Evolutionary conservation across 2,113 vertebrate genomes (phyloP).

Genomic region (Gadus macrocephalus): DNA sequence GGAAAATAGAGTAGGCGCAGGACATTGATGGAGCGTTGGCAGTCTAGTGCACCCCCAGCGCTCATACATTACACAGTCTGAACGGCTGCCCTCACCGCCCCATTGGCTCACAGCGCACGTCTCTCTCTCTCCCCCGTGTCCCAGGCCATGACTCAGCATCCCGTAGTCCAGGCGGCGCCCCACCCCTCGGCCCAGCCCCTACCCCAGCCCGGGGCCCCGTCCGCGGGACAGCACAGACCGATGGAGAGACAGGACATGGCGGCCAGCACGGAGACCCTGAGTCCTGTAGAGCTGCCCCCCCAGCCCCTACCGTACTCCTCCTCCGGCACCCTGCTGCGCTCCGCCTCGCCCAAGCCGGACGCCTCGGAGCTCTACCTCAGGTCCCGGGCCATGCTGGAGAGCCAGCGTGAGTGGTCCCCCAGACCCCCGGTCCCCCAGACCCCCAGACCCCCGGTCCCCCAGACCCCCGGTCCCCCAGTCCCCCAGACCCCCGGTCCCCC

Average conservation of each 20-base stretch:
- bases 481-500: too few relatives aligned
- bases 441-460: too few relatives aligned
- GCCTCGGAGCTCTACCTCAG: conserved; percentile 94
- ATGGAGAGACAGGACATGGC: conserved; percentile 72
- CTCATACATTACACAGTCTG: background rate
- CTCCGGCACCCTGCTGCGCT: conserved; percentile 68
- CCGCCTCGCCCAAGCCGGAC: conserved; percentile 88
- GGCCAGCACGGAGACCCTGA: conserved; percentile 76
- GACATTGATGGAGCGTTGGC: too few relatives aligned
- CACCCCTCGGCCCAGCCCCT: background rate
- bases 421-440: too few relatives aligned
- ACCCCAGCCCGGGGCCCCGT: conserved; percentile 24
- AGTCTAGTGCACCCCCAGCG: background rate
- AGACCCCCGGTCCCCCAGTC: too few relatives aligned
- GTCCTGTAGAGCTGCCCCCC: conserved; percentile 69
- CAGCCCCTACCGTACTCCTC: conserved; percentile 83
- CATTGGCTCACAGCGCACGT: conserved; percentile 46
- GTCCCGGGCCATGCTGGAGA: conserved; percentile 88
- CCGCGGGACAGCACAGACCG: conserved; percentile 36
- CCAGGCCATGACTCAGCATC: conserved; percentile 39
- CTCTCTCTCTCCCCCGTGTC: conserved; percentile 50
- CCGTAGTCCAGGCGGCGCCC: conserved; percentile 22
- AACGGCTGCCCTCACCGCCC: background rate
- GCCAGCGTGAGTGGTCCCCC: conserved; percentile 84
- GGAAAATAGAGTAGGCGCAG: too few relatives aligned